A percentile compares a stretch with the other conserved stretches of the same genome.
Evolutionary conservation across 2,888 invertebrate species (phyloP).

Genomic region (Clostera curtula): DNA sequence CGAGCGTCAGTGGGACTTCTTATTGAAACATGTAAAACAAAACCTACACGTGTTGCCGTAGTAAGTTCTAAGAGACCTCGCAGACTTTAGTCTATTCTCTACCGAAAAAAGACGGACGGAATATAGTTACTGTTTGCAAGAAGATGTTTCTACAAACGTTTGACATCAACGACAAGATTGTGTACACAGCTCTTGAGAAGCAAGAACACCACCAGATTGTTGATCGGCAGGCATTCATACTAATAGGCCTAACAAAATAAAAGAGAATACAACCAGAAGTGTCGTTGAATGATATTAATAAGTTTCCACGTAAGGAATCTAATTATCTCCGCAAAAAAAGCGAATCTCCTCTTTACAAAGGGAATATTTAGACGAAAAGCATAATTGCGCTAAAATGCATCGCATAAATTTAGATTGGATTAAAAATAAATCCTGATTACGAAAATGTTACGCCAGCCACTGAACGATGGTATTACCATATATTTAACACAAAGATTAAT

Average conservation of each 20-base stretch:
- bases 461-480: conserved; percentile 1
- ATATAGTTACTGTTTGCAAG: no score
- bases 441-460: neutral
- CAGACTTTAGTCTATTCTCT: conserved; percentile 1
- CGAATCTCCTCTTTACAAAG: no score
- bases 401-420: conserved; percentile 1
- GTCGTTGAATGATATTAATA: no score
- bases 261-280: no score
- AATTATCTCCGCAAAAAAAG: no score
- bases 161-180: conserved; percentile 1
- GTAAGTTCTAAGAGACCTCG: conserved; percentile 2
- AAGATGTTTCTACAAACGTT: conserved; percentile 3
- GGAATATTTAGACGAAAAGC: conserved; percentile 1
- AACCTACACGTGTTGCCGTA: conserved; percentile 3
- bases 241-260: conserved; percentile 1
- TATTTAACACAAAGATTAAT: conserved; percentile 3
- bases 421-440: neutral
- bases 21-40: conserved; percentile 2
- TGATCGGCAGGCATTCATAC: neutral
- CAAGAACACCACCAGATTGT: conserved; percentile 1
- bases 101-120: conserved; percentile 1
- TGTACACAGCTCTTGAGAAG: conserved; percentile 3
- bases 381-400: conserved; percentile 2
- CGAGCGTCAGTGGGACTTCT: conserved; percentile 3
- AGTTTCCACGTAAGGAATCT: no score